Evolutionary conservation across 1,140 invertebrate species (phyloP), one percentile per base, ranked within the genome.

Genomic region (Papilio aristodemus): DNA sequence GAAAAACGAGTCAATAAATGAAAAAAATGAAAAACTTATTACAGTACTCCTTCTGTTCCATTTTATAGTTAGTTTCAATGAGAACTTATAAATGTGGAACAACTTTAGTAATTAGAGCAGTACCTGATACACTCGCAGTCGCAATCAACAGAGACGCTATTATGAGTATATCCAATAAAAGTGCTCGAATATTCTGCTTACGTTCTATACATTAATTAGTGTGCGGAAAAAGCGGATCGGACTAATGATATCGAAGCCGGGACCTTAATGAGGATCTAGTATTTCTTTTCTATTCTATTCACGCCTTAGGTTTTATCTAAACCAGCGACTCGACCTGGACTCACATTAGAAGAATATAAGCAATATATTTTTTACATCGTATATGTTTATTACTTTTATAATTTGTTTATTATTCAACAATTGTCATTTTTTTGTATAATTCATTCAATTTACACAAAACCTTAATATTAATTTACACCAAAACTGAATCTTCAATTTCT

Each of bases 281-380:
- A 54, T 54, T 54, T 54, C 46, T 54, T 54, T 54, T 54, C 19
- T 25, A 54, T 54, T 25, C 19, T 25, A 54, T 54, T 54, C 10
- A 46, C 17, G 17, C 2, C 8, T 46, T 22, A 19, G 10, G 4
- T 54, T 54, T 54, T 54, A 25, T 4, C 39, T 0, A 41, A 41
- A 41, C 5, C 6, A 46, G 14, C 7, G 19, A 19, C 17, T 17
- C 13, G 11, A 0, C 0, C 4, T n/a, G 7, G 11, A 11, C 10
- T 39, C 10, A 11, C 13, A 13, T 13, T 39, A 39, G 10, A 10
- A 32, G 10, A 39, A 0, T 13, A 39, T n/a, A 9, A 38, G 8
- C 37, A 38, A 37, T 37, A 38, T 2, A 8, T 38, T 38, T 38
- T 38, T 38, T 6, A n/a, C n/a, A n/a, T n/a, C n/a, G n/a, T n/a